Conservation (phyloP, 2,113 vertebrate species). For the Poeciliopsis turrubarensis region DNA sequence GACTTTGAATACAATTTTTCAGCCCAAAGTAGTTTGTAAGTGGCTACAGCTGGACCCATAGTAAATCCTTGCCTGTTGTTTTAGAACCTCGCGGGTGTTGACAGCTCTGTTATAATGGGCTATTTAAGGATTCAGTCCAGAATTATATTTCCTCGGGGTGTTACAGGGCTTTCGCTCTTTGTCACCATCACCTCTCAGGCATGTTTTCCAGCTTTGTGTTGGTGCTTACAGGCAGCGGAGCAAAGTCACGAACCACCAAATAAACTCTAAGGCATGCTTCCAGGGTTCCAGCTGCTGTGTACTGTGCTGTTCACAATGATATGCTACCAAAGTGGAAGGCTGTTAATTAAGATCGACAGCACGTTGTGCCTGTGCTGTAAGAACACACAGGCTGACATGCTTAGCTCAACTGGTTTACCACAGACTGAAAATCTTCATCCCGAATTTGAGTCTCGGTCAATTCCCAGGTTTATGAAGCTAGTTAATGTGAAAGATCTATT, state of each 20-base stretch:
- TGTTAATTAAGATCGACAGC: background rate
- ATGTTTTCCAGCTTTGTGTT: conserved; percentile 57
- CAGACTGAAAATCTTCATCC: background rate
- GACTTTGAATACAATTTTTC: conserved; percentile 14
- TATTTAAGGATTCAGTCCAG: conserved; percentile 55
- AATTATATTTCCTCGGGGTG: conserved; percentile 54
- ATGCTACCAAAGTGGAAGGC: conserved; percentile 17
- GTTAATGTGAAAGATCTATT: no score
- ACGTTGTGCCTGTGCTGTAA: background rate
- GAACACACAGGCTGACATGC: background rate
- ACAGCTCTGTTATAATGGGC: conserved; percentile 53
- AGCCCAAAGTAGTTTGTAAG: conserved; percentile 35
- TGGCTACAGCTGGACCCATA: conserved; percentile 19
- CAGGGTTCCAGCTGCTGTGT: conserved; percentile 1
- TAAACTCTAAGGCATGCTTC: conserved; percentile 36
- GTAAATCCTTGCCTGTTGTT: conserved; percentile 37
- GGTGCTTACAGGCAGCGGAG: conserved; percentile 44
- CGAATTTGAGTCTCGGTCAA: background rate
- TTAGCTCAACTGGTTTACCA: background rate
- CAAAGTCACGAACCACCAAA: conserved; percentile 25
- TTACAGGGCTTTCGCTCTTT: conserved; percentile 52
- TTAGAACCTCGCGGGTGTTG: conserved; percentile 52
- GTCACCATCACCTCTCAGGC: conserved; percentile 51
- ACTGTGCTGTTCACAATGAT: conserved; percentile 6
- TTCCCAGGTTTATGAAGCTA: no score